Base-by-base conservation (phyloP, 2,888 invertebrate genomes). In the Halictus quadricinctus region DNA sequence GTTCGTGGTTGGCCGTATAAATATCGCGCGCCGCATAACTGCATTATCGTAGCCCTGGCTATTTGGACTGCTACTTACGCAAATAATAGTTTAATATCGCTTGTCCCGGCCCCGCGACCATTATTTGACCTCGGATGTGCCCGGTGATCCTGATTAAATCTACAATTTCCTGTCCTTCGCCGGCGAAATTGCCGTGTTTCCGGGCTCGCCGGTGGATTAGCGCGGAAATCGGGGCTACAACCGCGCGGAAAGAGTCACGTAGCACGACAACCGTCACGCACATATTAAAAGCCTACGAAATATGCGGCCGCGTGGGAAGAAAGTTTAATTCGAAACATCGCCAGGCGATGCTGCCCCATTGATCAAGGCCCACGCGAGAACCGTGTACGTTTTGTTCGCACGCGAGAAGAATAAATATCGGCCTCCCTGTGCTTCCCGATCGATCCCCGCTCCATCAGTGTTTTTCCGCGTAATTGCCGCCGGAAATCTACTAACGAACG, bases 1-100 rank as follows among this genome's bases (percentile, higher is more conserved):
- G 79, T 76, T 83, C 76, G 79, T 58, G 84, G 84, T 58, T 29
- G 15, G 50, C 84, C 84, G 79, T 72, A 79, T 84, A 84, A 84
- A 84, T 84, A 84, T 76, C 84, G 75, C 66, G 41, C 54, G 36
- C 72, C 84, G 58, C 84, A 60, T 83, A 84, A 84, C 79, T 83
- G 75, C 84, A 72, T 84, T 79, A 84, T 72, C 76, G 83, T 83
- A 72, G 84, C 66, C 75, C 12, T 66, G 84, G 79, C 84, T 84
- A 84, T 85, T 85, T 85, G 85, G 80, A 84, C 78, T 78, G 80
- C 85, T 75, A 84, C 78, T 84, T 78, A 72, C 76, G 85, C 80
- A 85, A 85, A 85, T 80, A 85, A 85, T 84, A 84, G 85, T 75
- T 84, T 76, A 80, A 80, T 85, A 85, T 80, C 80, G 75, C 60